Conservation (phyloP, 2,888 invertebrate species). For the Coecobrya sp. region DNA sequence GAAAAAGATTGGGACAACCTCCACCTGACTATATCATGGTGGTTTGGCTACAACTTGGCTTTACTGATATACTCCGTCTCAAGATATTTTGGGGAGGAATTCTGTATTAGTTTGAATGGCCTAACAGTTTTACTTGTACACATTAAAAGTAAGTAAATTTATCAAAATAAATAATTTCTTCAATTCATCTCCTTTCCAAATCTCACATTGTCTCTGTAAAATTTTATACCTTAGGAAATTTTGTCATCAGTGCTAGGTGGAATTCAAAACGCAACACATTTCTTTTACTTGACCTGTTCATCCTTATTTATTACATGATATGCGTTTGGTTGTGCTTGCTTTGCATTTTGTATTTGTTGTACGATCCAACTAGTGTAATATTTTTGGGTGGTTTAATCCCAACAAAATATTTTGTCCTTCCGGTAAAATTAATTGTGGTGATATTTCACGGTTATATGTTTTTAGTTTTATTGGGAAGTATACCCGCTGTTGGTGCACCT, state of each 20-base stretch:
- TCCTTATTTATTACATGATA: background rate
- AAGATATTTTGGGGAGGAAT: background rate
- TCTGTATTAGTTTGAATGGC: background rate
- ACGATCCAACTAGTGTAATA: background rate
- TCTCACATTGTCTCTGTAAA: too few relatives aligned
- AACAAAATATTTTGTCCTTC: background rate
- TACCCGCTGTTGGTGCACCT: background rate
- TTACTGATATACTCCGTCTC: background rate
- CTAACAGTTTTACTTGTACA: background rate
- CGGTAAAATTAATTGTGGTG: background rate
- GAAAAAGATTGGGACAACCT: background rate
- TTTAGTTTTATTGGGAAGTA: background rate
- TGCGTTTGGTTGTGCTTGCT: too few relatives aligned
- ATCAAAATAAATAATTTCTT: background rate
- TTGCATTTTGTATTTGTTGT: too few relatives aligned
- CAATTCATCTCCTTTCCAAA: too few relatives aligned
- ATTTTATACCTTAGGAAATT: too few relatives aligned
- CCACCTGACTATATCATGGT: background rate
- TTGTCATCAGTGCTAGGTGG: too few relatives aligned
- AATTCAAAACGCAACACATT: too few relatives aligned
- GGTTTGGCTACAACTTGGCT: background rate
- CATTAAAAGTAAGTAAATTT: too few relatives aligned
- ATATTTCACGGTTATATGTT: background rate
- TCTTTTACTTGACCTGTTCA: too few relatives aligned
- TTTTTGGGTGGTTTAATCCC: constrained; percentile 2